A percentile compares a stretch with the other conserved stretches of the same genome.
phyloP scores from a whole-genome alignment of 2,113 vertebrate genomes.

The Microtus oregoni region DNA sequence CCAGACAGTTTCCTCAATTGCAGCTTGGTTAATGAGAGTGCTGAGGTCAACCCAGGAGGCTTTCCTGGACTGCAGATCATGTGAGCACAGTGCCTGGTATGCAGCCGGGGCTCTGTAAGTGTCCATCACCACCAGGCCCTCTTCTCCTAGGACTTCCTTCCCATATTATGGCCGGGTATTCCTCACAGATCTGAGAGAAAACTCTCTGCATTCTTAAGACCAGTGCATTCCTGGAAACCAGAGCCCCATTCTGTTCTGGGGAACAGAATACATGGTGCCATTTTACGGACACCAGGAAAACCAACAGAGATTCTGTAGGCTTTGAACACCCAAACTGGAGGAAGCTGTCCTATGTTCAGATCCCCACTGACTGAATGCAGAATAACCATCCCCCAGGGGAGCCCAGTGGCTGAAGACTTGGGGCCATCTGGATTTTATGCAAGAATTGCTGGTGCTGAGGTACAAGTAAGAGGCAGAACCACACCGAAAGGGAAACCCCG shows the following conservation, averaged over 20 bases:
- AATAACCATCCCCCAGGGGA: neutral
- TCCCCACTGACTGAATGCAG: neutral
- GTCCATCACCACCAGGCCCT: neutral
- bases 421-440: rapidly evolving
- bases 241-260: neutral
- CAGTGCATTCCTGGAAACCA: neutral
- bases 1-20: too few species aligned
- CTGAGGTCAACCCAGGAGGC: too few species aligned
- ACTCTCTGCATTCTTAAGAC: neutral
- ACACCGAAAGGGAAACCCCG: constrained; percentile 49
- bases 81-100: too few species aligned
- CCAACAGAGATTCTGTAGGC: neutral
- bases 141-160: neutral
- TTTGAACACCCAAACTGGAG: neutral
- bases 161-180: neutral
- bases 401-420: rapidly evolving
- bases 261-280: neutral
- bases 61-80: too few species aligned
- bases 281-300: neutral
- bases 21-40: too few species aligned
- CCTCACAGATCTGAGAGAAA: neutral
- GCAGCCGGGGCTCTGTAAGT: too few species aligned
- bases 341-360: neutral
- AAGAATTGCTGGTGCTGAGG: neutral
- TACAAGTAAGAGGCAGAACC: neutral